Conservation (phyloP, 1,140 invertebrate genomes). For the Drosophila kepulauana region DNA sequence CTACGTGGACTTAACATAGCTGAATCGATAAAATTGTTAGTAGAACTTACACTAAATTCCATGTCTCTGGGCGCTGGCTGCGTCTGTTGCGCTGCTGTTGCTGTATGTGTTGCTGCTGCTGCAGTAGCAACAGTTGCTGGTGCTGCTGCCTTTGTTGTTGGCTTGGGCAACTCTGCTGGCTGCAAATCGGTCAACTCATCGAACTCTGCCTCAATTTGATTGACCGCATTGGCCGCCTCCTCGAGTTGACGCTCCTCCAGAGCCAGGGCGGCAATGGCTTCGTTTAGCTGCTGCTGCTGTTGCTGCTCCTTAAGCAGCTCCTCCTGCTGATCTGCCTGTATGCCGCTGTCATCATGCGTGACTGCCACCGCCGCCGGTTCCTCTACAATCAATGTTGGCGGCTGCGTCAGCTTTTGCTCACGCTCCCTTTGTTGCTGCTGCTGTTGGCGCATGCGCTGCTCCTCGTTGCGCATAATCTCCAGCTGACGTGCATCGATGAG, state of each 20-base stretch:
- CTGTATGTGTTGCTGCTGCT: not conserved
- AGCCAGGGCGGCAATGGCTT: constrained; percentile 74
- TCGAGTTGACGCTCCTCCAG: constrained; percentile 78
- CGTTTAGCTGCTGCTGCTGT: constrained; percentile 76
- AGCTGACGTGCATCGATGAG: constrained; percentile 80
- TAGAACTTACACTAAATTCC: constrained; percentile 85
- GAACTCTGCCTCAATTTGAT: constrained; percentile 82
- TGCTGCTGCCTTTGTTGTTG: constrained; percentile 26
- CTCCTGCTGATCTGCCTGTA: constrained; percentile 89
- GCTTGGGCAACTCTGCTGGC: constrained; percentile 46
- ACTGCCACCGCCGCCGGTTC: constrained; percentile 84
- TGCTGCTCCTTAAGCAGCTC: constrained; percentile 74
- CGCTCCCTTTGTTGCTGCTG: constrained; percentile 33
- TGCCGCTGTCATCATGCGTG: constrained; percentile 91
- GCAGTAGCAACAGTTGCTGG: constrained; percentile 37
- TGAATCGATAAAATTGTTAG: constrained; percentile 79
- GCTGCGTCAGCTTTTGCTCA: constrained; percentile 29
- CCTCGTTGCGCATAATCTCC: constrained; percentile 79
- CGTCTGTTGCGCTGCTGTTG: constrained; percentile 17
- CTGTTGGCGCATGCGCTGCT: constrained; percentile 65
- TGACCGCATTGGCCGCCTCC: constrained; percentile 78
- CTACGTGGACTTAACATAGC: constrained; percentile 64
- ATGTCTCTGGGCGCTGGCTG: constrained; percentile 65
- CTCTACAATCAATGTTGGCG: constrained; percentile 69
- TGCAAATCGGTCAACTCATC: constrained; percentile 71